These are phyloP conservation scores for Petrosia ficiformis DNA, from an alignment of 37 sponge, comb jelly and placozoan species.

Conservation along the genomic window DNA sequence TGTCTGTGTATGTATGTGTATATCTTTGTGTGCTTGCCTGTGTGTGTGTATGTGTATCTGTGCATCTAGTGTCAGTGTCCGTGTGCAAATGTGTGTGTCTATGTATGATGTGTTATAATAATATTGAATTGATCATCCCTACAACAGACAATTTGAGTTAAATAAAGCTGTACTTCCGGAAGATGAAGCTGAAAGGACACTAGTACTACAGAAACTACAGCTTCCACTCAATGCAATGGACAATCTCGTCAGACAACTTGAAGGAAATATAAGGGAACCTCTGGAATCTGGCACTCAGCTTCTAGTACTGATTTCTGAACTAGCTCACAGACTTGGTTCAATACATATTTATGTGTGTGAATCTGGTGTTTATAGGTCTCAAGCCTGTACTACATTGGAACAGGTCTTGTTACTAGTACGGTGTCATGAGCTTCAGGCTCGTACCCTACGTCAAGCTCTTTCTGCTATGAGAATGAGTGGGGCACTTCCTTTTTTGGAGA, in stretches of 20 bases:
- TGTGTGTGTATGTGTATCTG: too few species aligned
- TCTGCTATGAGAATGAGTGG: constrained; percentile 40
- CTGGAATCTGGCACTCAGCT: constrained; percentile 52
- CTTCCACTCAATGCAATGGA: constrained; percentile 73
- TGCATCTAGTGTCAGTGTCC: too few species aligned
- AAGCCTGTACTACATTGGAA: constrained; percentile 41
- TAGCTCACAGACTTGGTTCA: constrained; percentile 60
- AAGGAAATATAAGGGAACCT: constrained; percentile 34
- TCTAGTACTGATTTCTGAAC: constrained; percentile 64
- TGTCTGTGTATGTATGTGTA: too few species aligned
- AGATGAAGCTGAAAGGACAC: constrained; percentile 31
- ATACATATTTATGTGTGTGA: constrained; percentile 59
- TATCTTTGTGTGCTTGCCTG: too few species aligned
- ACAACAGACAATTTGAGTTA: constrained; percentile 30
- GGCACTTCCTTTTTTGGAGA: constrained; percentile 1
- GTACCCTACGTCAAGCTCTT: constrained; percentile 35
- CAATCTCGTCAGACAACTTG: constrained; percentile 37
- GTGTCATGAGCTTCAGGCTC: constrained; percentile 65
- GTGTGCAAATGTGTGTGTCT: too few species aligned
- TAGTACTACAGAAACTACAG: constrained; percentile 60
- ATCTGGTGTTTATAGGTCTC: constrained; percentile 59
- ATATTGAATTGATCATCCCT: too few species aligned
- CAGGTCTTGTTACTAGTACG: constrained; percentile 56
- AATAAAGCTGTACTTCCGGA: constrained; percentile 39
- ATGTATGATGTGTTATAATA: too few species aligned